Base-by-base conservation (phyloP, 2,113 vertebrate genomes). In the Podarcis raffonei region DNA sequence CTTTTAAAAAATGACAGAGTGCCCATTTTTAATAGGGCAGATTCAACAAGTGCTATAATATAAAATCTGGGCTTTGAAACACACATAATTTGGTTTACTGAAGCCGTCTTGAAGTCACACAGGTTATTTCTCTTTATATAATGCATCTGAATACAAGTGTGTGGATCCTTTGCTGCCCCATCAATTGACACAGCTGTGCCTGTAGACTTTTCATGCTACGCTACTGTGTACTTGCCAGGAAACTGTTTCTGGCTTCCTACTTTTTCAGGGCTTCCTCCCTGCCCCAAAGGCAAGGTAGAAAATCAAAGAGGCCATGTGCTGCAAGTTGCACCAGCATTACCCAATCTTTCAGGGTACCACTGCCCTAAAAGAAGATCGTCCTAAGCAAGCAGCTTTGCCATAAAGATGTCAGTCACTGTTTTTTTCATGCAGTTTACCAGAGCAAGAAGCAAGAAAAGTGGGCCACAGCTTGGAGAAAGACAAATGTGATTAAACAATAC, bases 11-110 rank as follows among this genome's bases (percentile, higher is more conserved):
- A 2, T 35, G 87, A 22, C 16, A 30, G 27, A n/a, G 2, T 87
- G 89, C 57, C 71, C 65, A 23, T 68, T 90, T 81, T 39, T 37
- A 23, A 7, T 1, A 87, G 23, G 42, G 66, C 7, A 71, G 8
- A 74, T 74, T 81, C 25, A 0, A 75, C 75, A 91, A 92, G 76
- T 94, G 92, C 90, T 89, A 88, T 53, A 89, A 90, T 27, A 48
- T 0, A 76, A 90, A 84, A 0, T 0, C 11, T 42, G 88, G 3
- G 27, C 16, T 30, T 87, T 92, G 13, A 62, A 62, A 62, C 13
- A 16, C 81, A 6, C 35, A 48, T 77, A 2, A 84, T 85, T 79
- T 78, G 69, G 81, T 1, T 37, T 22, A 74, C 2, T 83, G 9
- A 37, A 83, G 35, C 32, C 66, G 32, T 13, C 1, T 22, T 66